These are phyloP conservation scores for Eretmocerus hayati DNA, from an alignment of 2,888 invertebrate genomes.

Conservation along the genomic window DNA sequence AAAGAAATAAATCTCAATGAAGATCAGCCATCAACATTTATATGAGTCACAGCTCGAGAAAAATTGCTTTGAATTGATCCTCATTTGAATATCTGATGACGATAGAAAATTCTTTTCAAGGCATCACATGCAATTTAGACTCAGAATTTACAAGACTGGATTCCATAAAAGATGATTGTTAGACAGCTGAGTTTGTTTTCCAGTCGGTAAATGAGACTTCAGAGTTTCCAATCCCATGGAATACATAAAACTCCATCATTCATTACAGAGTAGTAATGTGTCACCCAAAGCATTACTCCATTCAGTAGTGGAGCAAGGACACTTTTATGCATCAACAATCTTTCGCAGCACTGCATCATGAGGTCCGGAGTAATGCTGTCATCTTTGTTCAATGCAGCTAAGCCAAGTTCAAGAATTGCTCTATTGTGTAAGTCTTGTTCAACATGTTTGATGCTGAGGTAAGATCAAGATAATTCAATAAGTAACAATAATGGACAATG, in stretches of 20 bases:
- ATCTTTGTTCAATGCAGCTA: slow-evolving; percentile 75
- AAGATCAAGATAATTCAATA: too few species aligned
- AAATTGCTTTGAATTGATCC: too few species aligned
- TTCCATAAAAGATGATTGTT: too few species aligned
- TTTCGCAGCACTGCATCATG: slow-evolving; percentile 79
- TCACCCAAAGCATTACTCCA: slow-evolving; percentile 69
- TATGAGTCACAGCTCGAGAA: too few species aligned
- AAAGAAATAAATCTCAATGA: too few species aligned
- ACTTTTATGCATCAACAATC: slow-evolving; percentile 54
- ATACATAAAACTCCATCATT: slow-evolving; percentile 86
- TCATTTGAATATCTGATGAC: too few species aligned
- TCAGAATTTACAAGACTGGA: too few species aligned
- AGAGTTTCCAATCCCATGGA: slow-evolving; percentile 82
- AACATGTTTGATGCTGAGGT: slow-evolving; percentile 71
- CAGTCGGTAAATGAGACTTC: slow-evolving; percentile 19
- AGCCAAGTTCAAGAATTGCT: slow-evolving; percentile 60
- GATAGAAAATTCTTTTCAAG: too few species aligned
- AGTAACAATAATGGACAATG: neutral
- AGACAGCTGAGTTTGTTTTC: slow-evolving; percentile 6
- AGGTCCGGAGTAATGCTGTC: slow-evolving; percentile 83
- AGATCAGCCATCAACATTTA: too few species aligned
- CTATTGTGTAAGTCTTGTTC: slow-evolving; percentile 66
- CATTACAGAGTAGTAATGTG: slow-evolving; percentile 86
- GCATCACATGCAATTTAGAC: too few species aligned
- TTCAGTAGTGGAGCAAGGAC: slow-evolving; percentile 51